Evolutionary conservation across 2,888 invertebrate species (phyloP).

Genomic region (Carcina quercana): DNA sequence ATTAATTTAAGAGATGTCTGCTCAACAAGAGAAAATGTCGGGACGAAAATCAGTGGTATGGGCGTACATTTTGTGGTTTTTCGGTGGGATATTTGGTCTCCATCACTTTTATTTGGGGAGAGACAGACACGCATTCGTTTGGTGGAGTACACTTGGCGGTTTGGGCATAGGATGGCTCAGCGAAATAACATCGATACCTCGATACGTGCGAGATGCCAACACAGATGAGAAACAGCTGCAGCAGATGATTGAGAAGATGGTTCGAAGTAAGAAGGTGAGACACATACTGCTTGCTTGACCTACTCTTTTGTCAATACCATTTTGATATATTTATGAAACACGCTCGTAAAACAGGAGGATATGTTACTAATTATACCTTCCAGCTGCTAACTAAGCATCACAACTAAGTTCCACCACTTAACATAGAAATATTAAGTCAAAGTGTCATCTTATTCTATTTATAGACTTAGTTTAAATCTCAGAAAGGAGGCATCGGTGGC

Average conservation of each 20-base stretch:
- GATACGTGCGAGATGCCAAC: slow-evolving; percentile 89
- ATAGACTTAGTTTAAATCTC: too few species aligned
- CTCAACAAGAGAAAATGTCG: slow-evolving; percentile 23
- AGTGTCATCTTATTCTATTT: too few species aligned
- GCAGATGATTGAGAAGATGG: slow-evolving; percentile 77
- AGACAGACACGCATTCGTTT: slow-evolving; percentile 92
- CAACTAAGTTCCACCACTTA: too few species aligned
- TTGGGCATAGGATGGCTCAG: slow-evolving; percentile 91
- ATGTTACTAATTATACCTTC: too few species aligned
- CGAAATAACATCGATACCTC: slow-evolving; percentile 88
- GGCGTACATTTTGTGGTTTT: slow-evolving; percentile 90
- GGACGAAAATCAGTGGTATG: slow-evolving; percentile 74
- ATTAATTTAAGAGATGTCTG: slow-evolving; percentile 20
- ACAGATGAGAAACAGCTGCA: slow-evolving; percentile 80
- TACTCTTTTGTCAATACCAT: too few species aligned
- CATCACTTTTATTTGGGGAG: slow-evolving; percentile 94
- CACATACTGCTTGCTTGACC: too few species aligned
- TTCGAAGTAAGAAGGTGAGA: slow-evolving; percentile 78
- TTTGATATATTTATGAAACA: too few species aligned
- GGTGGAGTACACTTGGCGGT: slow-evolving; percentile 91
- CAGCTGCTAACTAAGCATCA: too few species aligned
- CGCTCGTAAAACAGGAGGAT: too few species aligned
- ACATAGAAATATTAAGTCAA: too few species aligned
- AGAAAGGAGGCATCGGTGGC: too few species aligned
- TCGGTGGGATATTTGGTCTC: slow-evolving; percentile 90